phyloP scores from a whole-genome alignment of 2,113 vertebrate genomes.

The Artemisiospiza belli region DNA sequence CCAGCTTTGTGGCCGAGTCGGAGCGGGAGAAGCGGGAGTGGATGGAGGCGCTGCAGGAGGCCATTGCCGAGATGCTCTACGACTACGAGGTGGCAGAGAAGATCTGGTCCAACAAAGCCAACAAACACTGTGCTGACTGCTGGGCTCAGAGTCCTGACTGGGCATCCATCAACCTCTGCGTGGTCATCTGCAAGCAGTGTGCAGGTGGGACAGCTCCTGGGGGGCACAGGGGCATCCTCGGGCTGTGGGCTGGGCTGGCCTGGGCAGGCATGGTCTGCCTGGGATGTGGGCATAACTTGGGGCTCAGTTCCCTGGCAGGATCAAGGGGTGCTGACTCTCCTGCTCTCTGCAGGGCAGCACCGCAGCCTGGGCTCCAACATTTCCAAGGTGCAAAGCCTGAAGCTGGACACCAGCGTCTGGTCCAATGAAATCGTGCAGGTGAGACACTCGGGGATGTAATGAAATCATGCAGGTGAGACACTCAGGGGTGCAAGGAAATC shows the following conservation, averaged over 20 bases:
- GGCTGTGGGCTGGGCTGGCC: neutral
- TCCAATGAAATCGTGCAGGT: slow-evolving; percentile 77
- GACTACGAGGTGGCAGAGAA: slow-evolving; percentile 98
- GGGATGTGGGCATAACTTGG: rapidly evolving
- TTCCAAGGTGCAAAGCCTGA: slow-evolving; percentile 97
- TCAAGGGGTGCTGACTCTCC: neutral
- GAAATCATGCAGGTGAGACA: neutral
- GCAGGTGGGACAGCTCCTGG: slow-evolving; percentile 77
- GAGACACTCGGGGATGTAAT: slow-evolving; percentile 40
- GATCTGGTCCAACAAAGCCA: slow-evolving; percentile 98
- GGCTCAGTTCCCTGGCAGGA: neutral
- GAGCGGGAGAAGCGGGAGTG: slow-evolving; percentile 91
- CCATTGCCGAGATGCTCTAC: slow-evolving; percentile 91
- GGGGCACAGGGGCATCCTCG: rapidly evolving
- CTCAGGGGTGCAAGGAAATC: neutral
- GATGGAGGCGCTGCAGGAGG: slow-evolving; percentile 92
- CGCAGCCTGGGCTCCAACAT: slow-evolving; percentile 91
- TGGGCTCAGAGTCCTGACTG: slow-evolving; percentile 89
- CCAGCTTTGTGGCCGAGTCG: slow-evolving; percentile 89
- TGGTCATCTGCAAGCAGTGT: slow-evolving; percentile 98
- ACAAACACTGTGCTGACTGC: slow-evolving; percentile 91
- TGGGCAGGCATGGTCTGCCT: neutral
- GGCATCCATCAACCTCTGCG: slow-evolving; percentile 97
- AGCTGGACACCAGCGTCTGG: slow-evolving; percentile 96
- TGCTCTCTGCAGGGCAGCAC: slow-evolving; percentile 85